phyloP scores from a whole-genome alignment of 1,140 invertebrate species.

The Sitobion miscanthi region DNA sequence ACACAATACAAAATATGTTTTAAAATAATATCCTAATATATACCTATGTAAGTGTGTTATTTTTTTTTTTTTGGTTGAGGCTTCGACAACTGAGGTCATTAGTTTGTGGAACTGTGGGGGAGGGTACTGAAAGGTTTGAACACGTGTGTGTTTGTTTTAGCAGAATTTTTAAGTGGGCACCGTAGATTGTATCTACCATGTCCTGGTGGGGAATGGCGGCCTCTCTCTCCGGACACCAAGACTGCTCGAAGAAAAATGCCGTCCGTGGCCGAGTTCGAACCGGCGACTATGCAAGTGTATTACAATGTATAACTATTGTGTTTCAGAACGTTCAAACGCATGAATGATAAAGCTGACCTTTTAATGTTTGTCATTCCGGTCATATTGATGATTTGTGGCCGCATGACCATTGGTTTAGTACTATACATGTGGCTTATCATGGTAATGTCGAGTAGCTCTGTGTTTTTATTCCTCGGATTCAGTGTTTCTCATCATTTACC shows the following conservation, averaged over 20 bases:
- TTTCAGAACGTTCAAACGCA: slow-evolving; percentile 36
- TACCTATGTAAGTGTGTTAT: background rate
- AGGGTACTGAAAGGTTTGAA: too few relatives aligned
- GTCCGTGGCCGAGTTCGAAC: too few relatives aligned
- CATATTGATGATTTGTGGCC: slow-evolving; percentile 64
- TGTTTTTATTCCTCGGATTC: slow-evolving; percentile 72
- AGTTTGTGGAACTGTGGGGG: too few relatives aligned
- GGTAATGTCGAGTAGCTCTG: slow-evolving; percentile 67
- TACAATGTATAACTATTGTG: background rate
- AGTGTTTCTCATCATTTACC: slow-evolving; percentile 85
- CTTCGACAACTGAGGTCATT: too few relatives aligned
- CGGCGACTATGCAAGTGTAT: too few relatives aligned
- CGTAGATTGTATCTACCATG: too few relatives aligned
- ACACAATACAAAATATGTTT: background rate
- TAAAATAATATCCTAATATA: background rate
- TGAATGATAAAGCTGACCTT: slow-evolving; percentile 62
- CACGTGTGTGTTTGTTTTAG: too few relatives aligned
- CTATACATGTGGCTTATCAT: slow-evolving; percentile 68
- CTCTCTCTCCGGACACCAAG: too few relatives aligned
- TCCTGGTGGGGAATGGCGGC: too few relatives aligned
- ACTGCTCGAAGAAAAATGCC: too few relatives aligned
- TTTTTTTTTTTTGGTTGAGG: too few relatives aligned
- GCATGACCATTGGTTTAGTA: slow-evolving; percentile 1
- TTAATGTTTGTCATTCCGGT: slow-evolving; percentile 66
- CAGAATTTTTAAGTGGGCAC: too few relatives aligned